Evolutionary conservation across 2,888 invertebrate species (phyloP).

Genomic region (Patella pellucida): DNA sequence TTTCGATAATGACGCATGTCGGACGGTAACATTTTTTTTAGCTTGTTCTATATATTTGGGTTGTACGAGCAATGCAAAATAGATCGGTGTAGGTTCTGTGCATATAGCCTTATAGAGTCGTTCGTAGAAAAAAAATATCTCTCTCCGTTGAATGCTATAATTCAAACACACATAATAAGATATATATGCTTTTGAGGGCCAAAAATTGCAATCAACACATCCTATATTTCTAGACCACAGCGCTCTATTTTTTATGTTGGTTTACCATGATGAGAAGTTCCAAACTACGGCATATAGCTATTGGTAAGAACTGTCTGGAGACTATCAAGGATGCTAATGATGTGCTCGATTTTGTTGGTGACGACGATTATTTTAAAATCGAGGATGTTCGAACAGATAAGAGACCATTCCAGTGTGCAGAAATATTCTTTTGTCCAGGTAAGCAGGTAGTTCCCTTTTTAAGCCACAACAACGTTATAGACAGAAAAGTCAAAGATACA

Average conservation of each 20-base stretch:
- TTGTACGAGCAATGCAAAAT: too few relatives aligned
- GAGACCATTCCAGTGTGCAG: neutral
- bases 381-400: neutral
- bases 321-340: neutral
- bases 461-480: too few relatives aligned
- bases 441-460: neutral
- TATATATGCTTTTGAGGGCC: too few relatives aligned
- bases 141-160: too few relatives aligned
- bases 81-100: too few relatives aligned
- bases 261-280: neutral
- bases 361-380: neutral
- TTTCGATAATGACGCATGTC: too few relatives aligned
- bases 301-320: neutral
- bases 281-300: neutral
- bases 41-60: too few relatives aligned
- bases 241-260: neutral
- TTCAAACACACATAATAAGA: too few relatives aligned
- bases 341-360: neutral
- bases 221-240: neutral
- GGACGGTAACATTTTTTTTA: too few relatives aligned
- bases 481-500: too few relatives aligned
- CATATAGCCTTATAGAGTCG: too few relatives aligned
- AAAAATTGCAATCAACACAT: neutral
- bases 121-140: too few relatives aligned
- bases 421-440: conserved; percentile 1